Base-by-base conservation (phyloP, 2,113 vertebrate species). In the Pollimyrus isidori region DNA sequence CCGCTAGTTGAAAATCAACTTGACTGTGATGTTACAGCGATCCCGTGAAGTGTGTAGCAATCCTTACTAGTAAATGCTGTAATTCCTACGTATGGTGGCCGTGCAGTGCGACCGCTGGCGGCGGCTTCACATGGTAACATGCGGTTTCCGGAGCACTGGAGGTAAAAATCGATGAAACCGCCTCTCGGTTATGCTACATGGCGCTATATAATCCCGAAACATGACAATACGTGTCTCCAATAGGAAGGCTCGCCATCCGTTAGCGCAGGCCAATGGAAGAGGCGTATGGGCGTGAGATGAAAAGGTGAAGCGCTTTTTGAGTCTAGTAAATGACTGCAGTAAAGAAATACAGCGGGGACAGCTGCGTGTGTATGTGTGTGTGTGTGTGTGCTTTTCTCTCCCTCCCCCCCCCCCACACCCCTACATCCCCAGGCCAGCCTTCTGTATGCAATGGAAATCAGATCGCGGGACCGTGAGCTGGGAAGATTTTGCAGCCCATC, bases 271-370 rank as follows among this genome's bases (percentile, higher is more conserved):
- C 98, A 98, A 99, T 98, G 91, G 92, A 93, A 89, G 93, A 90
- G 65, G 90, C 87, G 15, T 91, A 95, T 95, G 96, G 97, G 98
- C 97, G 97, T 97, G 97, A 96, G 92, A 93, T 92, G 90, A 94
- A 52, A 91, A 95, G 93, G 95, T 93, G 95, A 95, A 95, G 94
- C 96, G 96, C 93, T 94, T 94, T 93, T 94, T 95, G 96, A 97
- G 97, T 98, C 98, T 98, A 97, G 96, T 98, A 98, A 99, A 99
- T 99, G 97, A 99, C 98, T 99, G 98, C 98, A 98, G 97, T 95
- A 98, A 73, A 95, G 96, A 97, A 97, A 96, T 92, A 94, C 95
- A 94, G 95, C 93, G 95, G 93, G 95, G 93, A 95, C 92, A 93
- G 93, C 91, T 91, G 92, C 86, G 92, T 80, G 82, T 92, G 93